A percentile compares a stretch with the other conserved stretches of the same genome.
Conservation (phyloP, 2,113 vertebrate genomes). For the Rhegmatorhina hoffmannsi region DNA sequence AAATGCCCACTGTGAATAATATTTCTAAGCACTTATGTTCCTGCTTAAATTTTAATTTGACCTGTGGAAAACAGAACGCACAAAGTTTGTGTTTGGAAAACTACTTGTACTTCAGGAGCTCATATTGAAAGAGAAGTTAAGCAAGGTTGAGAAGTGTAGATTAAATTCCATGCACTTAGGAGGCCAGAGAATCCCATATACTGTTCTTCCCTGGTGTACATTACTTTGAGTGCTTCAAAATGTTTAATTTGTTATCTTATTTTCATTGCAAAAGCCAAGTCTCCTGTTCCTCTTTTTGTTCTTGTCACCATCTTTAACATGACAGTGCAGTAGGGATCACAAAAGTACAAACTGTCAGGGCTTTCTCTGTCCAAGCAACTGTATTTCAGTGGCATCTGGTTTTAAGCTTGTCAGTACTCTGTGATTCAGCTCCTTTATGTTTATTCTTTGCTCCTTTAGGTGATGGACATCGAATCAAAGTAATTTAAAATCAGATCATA, state of each 20-base stretch:
- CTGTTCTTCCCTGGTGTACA: background rate
- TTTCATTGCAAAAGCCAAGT: background rate
- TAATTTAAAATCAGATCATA: background rate
- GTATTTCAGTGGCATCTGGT: background rate
- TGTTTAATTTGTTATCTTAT: background rate
- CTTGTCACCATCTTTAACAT: background rate
- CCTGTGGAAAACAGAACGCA: background rate
- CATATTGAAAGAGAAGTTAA: background rate
- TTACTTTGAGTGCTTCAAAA: background rate
- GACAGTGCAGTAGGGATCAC: background rate
- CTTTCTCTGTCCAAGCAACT: background rate
- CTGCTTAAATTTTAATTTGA: conserved; percentile 45
- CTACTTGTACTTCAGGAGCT: background rate
- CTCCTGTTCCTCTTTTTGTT: background rate
- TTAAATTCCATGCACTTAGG: background rate
- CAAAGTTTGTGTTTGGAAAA: background rate
- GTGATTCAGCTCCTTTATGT: background rate
- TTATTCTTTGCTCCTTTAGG: conserved; percentile 9
- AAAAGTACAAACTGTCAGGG: background rate
- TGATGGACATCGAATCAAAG: background rate
- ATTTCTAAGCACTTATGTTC: background rate
- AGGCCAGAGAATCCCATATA: background rate
- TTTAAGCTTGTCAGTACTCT: conserved; percentile 44
- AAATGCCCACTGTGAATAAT: background rate
- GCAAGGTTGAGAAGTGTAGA: background rate